Conservation (phyloP, 2,113 vertebrate genomes). For the Dendrocopos noguchii region DNA sequence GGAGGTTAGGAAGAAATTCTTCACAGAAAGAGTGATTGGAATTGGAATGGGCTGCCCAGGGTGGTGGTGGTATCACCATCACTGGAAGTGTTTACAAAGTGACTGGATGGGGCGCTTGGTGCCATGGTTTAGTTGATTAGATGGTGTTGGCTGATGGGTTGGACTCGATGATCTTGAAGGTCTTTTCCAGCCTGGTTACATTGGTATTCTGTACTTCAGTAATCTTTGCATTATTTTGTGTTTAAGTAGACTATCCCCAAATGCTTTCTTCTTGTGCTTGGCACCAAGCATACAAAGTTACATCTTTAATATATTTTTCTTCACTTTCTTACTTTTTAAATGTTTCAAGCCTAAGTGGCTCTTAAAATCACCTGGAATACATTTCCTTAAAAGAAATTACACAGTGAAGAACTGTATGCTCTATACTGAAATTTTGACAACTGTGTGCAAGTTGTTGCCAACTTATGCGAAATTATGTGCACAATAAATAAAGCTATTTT, state of each 20-base stretch:
- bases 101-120: no score
- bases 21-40: no score
- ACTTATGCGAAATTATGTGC: background rate
- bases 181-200: no score
- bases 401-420: background rate
- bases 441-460: background rate
- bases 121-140: no score
- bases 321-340: background rate
- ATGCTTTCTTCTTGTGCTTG: background rate
- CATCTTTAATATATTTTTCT: background rate
- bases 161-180: no score
- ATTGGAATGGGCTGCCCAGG: no score
- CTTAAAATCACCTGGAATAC: background rate
- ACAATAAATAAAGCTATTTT: background rate
- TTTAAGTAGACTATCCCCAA: background rate
- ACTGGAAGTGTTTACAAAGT: no score
- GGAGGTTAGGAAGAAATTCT: no score
- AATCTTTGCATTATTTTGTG: background rate
- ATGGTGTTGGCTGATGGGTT: no score
- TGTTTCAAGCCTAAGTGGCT: background rate
- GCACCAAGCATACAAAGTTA: background rate
- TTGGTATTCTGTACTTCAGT: background rate
- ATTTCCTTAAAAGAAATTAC: background rate
- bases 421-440: background rate
- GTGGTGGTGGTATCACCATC: no score